Percentiles rank a stretch among this genome's conserved stretches.
Evolutionary conservation across 2,888 invertebrate species (phyloP).

Genomic region (Phasia obesa): DNA sequence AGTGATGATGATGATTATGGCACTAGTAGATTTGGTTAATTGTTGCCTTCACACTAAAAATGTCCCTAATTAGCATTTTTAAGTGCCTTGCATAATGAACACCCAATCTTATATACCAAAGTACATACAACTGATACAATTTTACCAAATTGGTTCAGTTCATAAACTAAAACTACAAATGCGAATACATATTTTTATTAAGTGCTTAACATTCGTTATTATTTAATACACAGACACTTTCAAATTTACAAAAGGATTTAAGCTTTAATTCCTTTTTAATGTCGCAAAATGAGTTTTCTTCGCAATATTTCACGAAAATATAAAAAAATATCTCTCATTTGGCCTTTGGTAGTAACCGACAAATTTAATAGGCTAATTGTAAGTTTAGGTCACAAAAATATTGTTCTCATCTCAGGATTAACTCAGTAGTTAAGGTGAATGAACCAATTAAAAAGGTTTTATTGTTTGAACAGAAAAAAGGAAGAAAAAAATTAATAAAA

Average conservation of each 20-base stretch:
- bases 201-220: constrained; percentile 56
- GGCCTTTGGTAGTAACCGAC: constrained; percentile 1
- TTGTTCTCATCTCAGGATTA: no score
- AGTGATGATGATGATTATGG: constrained; percentile 29
- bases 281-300: constrained; percentile 48
- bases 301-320: background rate
- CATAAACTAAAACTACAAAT: constrained; percentile 54
- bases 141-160: constrained; percentile 56
- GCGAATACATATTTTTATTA: constrained; percentile 43
- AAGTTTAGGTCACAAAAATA: background rate
- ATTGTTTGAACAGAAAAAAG: no score
- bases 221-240: constrained; percentile 39
- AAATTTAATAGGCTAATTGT: background rate
- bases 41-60: constrained; percentile 69
- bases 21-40: constrained; percentile 64
- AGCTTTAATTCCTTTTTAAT: constrained; percentile 5
- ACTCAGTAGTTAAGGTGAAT: no score
- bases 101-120: background rate
- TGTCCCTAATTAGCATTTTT: constrained; percentile 69
- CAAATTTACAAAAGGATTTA: constrained; percentile 14
- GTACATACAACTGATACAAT: constrained; percentile 27
- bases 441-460: no score
- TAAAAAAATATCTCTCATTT: background rate
- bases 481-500: no score
- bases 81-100: constrained; percentile 65